Evolutionary conservation across 2,888 invertebrate genomes (phyloP), one percentile per base, ranked within the genome.

Genomic region (Mesorhabditis belari): DNA sequence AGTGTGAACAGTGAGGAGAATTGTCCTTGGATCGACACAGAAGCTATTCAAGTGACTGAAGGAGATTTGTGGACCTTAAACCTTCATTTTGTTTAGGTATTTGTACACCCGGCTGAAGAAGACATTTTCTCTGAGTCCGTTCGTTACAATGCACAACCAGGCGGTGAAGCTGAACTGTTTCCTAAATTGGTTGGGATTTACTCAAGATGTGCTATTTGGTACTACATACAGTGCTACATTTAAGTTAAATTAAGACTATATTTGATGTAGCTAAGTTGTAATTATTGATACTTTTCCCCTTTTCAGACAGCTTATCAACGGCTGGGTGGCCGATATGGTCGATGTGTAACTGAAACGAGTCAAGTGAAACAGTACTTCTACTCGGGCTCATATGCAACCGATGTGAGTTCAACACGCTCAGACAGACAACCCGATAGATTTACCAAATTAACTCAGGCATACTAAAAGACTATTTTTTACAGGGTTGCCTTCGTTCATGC

Each of bases 401-500:
- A 71, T 62, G 74, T 74, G 23, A 67, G 64, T 54, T 60, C 54
- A n/a, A n/a, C n/a, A n/a, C n/a, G n/a, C 12, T 17, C 12, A 35
- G 44, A 35, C 1, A 35, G 44, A 2, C 12, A 35, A n/a, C 12
- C 12, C 1, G 44, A 35, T 9, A 2, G 44, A 35, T 9, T 1
- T 9, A 35, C 12, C 12, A n/a, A 2, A n/a, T n/a, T n/a, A n/a
- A n/a, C n/a, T n/a, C n/a, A n/a, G n/a, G n/a, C n/a, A n/a, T n/a
- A n/a, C n/a, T n/a, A n/a, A n/a, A n/a, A n/a, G n/a, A n/a, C n/a
- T n/a, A n/a, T n/a, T n/a, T n/a, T 57, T 24, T 58, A 23, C 51
- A 73, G 74, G 73, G 71, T 6, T 75, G 75, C 50, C 58, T 72
- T 6, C 64, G 73, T n/a, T 69, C 72, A 4, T 75, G 74, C 55